Evolutionary conservation across 2,888 invertebrate species (phyloP).

Genomic region (Odontocolon sp.): DNA sequence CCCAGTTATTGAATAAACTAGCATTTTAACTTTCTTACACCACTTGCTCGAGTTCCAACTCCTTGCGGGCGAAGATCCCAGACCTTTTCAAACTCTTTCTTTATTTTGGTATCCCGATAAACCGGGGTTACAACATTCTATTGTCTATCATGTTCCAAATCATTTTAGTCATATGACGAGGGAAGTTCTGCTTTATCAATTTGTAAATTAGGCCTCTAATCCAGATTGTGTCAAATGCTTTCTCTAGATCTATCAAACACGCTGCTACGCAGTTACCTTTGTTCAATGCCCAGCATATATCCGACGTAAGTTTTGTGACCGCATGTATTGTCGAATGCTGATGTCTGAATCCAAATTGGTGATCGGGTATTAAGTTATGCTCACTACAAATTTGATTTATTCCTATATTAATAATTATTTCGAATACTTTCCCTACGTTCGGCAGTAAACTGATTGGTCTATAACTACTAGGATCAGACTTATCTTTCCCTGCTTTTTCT

Average conservation of each 20-base stretch:
- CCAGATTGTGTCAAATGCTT: conserved; percentile 36
- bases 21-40: too few relatives aligned
- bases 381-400: not conserved
- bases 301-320: conserved; percentile 32
- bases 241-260: conserved; percentile 15
- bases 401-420: conserved; percentile 2
- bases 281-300: conserved; percentile 16
- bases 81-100: too few relatives aligned
- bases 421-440: conserved; percentile 12
- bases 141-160: conserved; percentile 44
- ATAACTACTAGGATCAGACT: conserved; percentile 12
- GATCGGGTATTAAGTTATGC: conserved; percentile 9
- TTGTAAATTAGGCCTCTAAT: conserved; percentile 31
- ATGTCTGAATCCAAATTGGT: not conserved
- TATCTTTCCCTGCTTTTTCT: conserved; percentile 5
- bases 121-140: too few relatives aligned
- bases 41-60: too few relatives aligned
- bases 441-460: conserved; percentile 14
- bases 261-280: conserved; percentile 14
- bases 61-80: too few relatives aligned
- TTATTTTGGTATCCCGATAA: too few relatives aligned
- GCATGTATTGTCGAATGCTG: conserved; percentile 45
- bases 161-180: conserved; percentile 30
- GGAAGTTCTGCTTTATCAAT: conserved; percentile 12
- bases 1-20: too few relatives aligned